Evolutionary conservation across 2,113 vertebrate genomes (phyloP), one percentile per base, ranked within the genome.

Genomic region (Pagrus major): DNA sequence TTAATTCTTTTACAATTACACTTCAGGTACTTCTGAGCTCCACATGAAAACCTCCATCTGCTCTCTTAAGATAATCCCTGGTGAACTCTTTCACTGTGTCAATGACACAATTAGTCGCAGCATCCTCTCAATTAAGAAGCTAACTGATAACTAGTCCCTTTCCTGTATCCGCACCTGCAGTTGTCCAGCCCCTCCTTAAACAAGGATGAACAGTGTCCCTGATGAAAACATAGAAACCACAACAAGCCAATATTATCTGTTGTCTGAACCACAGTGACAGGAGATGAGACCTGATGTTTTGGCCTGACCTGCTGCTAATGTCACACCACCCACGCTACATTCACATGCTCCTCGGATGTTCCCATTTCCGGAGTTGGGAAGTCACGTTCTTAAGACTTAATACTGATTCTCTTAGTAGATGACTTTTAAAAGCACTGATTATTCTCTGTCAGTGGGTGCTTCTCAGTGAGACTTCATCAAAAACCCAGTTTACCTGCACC

Each of bases 111-210:
- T 69, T 63, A 52, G 39, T 58, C 58, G n/a, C 42, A 42, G 27
- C 21, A 5, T 77, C 42, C 63, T 61, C 35, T 76, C 41, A 31
- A 54, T 79, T 71, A 71, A 41, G 18, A n/a, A 49, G 49, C 33
- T 37, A 41, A 37, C 9, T 31, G 54, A 74, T 63, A 33, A 61
- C 46, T 27, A 25, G 21, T 52, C 41, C 29, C 8, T 31, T 25
- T 31, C 7, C 9, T 52, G 15, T 67, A 37, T 25, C 25, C 6
- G 52, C n/a, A n/a, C 27, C 55, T 14, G 23, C 41, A 2, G 41
- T 68, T 39, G 46, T 60, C 11, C 5, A 31, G 61, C 5, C 15
- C 3, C 46, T 61, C 14, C 23, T 47, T 60, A 67, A 75, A 55
- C 42, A 27, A 61, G 21, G 14, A 29, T n/a, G n/a, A 3, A n/a